Base-by-base conservation (phyloP, 2,888 invertebrate species). In the Embidobia sp. region DNA sequence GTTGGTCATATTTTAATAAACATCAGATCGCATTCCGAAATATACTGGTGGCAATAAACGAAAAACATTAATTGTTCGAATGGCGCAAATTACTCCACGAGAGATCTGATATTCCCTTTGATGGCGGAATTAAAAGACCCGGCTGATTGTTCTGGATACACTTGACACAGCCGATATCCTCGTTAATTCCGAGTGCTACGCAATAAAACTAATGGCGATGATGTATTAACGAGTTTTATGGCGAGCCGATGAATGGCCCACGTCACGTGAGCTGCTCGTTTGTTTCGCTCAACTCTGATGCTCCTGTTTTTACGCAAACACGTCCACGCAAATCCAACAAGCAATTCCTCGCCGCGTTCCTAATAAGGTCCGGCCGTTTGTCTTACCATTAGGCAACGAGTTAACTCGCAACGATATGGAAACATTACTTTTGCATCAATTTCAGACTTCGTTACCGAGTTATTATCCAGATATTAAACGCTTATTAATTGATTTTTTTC, bases 261-360 rank as follows among this genome's bases (percentile, higher is more conserved):
- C 33, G 59, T 59, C 59, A 59, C 59, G 59, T 59, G 35, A 59
- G 6, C 8, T 29, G 42, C 27, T 29, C 55, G 11, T 40, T 42
- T 57, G 40, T 18, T 35, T 11, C 11, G 8, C 33, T 16, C 26
- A 11, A 4, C 13, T 26, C 8, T 22, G 2, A 11, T 16, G 13
- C 19, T 37, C 19, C 8, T 4, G n/a, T 18, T 42, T 15, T 18
- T 42, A 2, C 10, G 16, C 5, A 18, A 19, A 13, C 8, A 46
- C 27, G 3, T 26, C 8, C 8, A 6, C n/a, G 18, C 29, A 16
- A 48, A 26, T n/a, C n/a, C 16, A 33, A 13, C 33, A 6, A 29
- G 19, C 7, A 3, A 51, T 33, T 6, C 29, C 7, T 1, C 1
- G 10, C 19, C 42, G n/a, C 22, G 11, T 42, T 10, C 29, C 13